phyloP scores from a whole-genome alignment of 1,140 invertebrate species.

The Zelostemma sp. region DNA sequence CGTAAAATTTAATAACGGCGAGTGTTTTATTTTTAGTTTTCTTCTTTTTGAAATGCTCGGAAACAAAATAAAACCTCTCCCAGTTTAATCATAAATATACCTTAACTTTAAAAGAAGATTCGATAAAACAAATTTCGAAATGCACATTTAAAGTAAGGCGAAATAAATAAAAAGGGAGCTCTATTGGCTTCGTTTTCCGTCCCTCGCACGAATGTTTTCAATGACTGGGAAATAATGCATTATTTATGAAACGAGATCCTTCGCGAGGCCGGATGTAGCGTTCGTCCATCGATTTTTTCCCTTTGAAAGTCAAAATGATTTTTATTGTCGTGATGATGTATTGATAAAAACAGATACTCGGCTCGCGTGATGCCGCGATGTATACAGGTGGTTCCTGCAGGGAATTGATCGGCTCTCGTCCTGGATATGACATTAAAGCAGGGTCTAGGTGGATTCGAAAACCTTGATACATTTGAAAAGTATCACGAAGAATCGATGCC shows the following conservation, averaged over 20 bases:
- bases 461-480: slow-evolving; percentile 41
- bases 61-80: no score
- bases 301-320: slow-evolving; percentile 36
- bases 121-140: no score
- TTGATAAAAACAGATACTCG: slow-evolving; percentile 40
- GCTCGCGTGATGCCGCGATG: slow-evolving; percentile 35
- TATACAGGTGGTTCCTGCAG: slow-evolving; percentile 42
- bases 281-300: slow-evolving; percentile 33
- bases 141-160: no score
- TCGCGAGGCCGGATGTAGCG: background rate
- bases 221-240: no score
- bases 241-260: background rate
- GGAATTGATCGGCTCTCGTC: slow-evolving; percentile 39
- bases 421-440: slow-evolving; percentile 42
- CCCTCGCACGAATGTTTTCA: no score
- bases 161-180: no score
- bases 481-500: slow-evolving; percentile 33
- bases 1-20: no score
- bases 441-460: slow-evolving; percentile 21
- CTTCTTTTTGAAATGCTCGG: no score
- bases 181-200: no score
- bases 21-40: no score
- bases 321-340: slow-evolving; percentile 38
- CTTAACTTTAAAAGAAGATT: no score
- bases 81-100: no score